Conservation (phyloP, 2,888 invertebrate genomes). For the Cantharis flavilabris region DNA sequence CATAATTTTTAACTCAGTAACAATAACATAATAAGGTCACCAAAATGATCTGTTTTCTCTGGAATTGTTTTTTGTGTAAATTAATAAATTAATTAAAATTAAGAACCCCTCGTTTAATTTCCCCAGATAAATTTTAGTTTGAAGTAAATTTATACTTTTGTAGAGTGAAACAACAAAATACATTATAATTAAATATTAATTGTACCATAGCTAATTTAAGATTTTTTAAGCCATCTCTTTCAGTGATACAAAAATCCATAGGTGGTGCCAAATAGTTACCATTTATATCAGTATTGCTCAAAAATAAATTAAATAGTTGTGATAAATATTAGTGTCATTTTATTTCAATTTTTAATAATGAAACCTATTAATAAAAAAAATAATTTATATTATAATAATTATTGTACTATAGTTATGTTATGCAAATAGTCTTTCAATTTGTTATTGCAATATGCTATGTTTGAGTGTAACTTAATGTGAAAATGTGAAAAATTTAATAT, state of each 20-base stretch:
- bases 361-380: neutral
- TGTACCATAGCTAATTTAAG: neutral
- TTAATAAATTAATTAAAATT: neutral
- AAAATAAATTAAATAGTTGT: conserved; percentile 13
- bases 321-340: conserved; percentile 16
- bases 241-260: conserved; percentile 35
- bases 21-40: neutral
- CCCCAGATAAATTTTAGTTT: neutral
- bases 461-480: conserved; percentile 37
- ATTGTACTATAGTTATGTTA: neutral
- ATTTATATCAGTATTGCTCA: conserved; percentile 39
- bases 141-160: neutral
- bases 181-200: neutral
- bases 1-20: too few species aligned
- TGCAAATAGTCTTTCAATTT: neutral
- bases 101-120: neutral
- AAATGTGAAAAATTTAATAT: conserved; percentile 25
- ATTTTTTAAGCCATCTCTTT: conserved; percentile 29
- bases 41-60: neutral
- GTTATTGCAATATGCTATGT: conserved; percentile 6
- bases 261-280: conserved; percentile 47
- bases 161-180: neutral
- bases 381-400: neutral
- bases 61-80: neutral
- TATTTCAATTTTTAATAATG: neutral